Evolutionary conservation across 2,888 invertebrate genomes (phyloP).

Genomic region (Melanostoma scalare): DNA sequence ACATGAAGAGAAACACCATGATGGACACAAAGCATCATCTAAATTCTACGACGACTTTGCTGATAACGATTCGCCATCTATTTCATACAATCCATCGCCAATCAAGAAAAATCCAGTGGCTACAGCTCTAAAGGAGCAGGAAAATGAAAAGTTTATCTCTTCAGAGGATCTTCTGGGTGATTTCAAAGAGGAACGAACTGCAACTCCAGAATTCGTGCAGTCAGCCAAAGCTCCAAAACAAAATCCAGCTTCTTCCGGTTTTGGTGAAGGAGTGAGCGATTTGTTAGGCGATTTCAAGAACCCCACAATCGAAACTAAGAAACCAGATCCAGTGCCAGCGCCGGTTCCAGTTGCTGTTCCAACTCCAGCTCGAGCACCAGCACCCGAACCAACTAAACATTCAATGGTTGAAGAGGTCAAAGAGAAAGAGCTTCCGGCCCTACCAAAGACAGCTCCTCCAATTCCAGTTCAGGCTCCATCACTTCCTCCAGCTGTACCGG

Average conservation of each 20-base stretch:
- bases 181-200: constrained; percentile 79
- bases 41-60: constrained; percentile 78
- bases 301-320: constrained; percentile 9
- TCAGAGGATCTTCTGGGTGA: constrained; percentile 81
- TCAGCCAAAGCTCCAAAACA: constrained; percentile 53
- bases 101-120: constrained; percentile 79
- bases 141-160: constrained; percentile 81
- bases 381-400: constrained; percentile 16
- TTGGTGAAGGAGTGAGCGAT: constrained; percentile 51
- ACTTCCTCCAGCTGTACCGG: constrained; percentile 45
- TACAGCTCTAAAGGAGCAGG: constrained; percentile 80
- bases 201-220: constrained; percentile 74
- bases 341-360: constrained; percentile 56
- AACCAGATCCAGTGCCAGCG: constrained; percentile 63
- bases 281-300: constrained; percentile 56
- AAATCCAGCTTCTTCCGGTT: constrained; percentile 54
- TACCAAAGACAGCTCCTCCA: constrained; percentile 59
- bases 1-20: constrained; percentile 62
- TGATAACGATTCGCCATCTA: constrained; percentile 80
- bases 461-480: constrained; percentile 39
- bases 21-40: constrained; percentile 61
- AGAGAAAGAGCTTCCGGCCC: constrained; percentile 49
- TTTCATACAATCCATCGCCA: constrained; percentile 80
- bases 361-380: constrained; percentile 37
- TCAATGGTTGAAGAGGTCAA: constrained; percentile 58